phyloP scores from a whole-genome alignment of 2,888 invertebrate genomes.

The Amblyjoppa proteus region DNA sequence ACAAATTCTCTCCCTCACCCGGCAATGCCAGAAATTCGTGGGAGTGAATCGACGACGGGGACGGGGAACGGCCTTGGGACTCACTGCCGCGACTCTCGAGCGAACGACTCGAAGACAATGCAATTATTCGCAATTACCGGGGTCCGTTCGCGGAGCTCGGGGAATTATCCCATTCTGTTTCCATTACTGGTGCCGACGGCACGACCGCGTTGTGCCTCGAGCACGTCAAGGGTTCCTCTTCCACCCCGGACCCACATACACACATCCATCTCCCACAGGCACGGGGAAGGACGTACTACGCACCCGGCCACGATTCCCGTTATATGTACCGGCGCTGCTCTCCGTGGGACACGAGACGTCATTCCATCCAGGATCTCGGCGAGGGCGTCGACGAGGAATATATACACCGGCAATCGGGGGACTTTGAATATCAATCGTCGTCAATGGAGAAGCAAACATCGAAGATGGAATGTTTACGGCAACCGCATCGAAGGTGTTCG shows the following conservation, averaged over 20 bases:
- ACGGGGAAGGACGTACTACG: not conserved
- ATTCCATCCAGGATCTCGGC: conserved; percentile 21
- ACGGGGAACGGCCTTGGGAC: conserved; percentile 62
- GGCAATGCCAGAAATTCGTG: conserved; percentile 52
- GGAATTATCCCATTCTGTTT: conserved; percentile 83
- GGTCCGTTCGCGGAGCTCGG: conserved; percentile 81
- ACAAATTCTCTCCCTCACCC: conserved; percentile 21
- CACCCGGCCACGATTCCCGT: not conserved
- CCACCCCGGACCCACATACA: not conserved
- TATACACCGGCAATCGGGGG: not conserved
- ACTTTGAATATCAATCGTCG: not conserved
- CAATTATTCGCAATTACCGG: conserved; percentile 85
- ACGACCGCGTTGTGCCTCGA: conserved; percentile 59
- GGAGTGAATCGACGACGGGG: conserved; percentile 62
- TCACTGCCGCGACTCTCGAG: conserved; percentile 71
- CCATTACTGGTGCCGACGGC: conserved; percentile 78
- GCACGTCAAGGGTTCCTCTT: conserved; percentile 31
- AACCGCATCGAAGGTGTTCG: not conserved
- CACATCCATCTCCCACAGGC: conserved; percentile 1
- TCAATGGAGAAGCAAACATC: not conserved
- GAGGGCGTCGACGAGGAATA: not conserved
- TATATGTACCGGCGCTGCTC: conserved; percentile 29
- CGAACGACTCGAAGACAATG: conserved; percentile 84
- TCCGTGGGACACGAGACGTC: conserved; percentile 45
- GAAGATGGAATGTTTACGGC: not conserved